Conservation (phyloP, 2,113 vertebrate species). For the Pycnonotus jocosus region DNA sequence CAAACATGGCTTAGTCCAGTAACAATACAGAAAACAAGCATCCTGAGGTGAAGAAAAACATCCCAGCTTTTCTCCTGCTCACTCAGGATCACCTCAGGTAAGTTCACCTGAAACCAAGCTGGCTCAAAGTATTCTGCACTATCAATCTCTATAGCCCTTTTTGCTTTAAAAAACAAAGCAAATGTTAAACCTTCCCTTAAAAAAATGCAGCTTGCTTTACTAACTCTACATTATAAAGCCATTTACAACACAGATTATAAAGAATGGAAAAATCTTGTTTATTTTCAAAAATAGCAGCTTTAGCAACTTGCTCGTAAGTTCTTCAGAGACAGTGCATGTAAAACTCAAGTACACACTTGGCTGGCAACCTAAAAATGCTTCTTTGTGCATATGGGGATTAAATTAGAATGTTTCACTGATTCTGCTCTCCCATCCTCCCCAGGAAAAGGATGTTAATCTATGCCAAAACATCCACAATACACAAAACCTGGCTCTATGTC, state of each 20-base stretch:
- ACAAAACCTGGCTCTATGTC: neutral
- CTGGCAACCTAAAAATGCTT: neutral
- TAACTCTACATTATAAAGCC: neutral
- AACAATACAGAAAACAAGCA: neutral
- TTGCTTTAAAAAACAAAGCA: neutral
- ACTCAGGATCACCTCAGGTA: neutral
- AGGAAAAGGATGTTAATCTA: neutral
- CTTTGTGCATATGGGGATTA: neutral
- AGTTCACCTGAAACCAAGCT: neutral
- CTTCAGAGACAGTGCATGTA: neutral
- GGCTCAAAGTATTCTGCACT: neutral
- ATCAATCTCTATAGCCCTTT: neutral
- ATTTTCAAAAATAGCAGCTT: neutral
- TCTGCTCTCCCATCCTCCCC: neutral
- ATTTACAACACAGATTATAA: neutral
- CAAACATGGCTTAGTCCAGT: neutral
- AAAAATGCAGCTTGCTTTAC: neutral
- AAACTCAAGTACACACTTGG: neutral
- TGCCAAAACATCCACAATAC: neutral
- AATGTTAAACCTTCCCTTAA: neutral
- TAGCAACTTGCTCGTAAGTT: neutral
- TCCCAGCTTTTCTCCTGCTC: neutral
- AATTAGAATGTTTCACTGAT: neutral
- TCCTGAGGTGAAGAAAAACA: neutral
- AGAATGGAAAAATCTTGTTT: neutral